These are phyloP conservation scores for Meloidogyne exigua DNA, from an alignment of 1,140 invertebrate genomes.

Conservation along the genomic window DNA sequence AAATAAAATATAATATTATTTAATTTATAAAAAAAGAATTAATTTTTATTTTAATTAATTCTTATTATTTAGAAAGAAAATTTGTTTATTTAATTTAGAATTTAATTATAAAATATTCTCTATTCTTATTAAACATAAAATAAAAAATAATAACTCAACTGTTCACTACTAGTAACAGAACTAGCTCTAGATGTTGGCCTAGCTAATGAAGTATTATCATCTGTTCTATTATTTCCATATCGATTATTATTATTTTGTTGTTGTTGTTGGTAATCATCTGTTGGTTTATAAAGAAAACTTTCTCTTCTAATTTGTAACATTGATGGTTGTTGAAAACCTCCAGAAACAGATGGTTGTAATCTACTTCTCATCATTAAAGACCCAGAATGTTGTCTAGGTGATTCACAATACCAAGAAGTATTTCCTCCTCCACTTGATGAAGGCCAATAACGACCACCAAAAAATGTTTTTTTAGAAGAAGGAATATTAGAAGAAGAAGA, in stretches of 20 bases:
- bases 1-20: too few relatives aligned
- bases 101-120: too few relatives aligned
- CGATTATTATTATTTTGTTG: neutral
- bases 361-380: conserved; percentile 5
- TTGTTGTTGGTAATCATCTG: conserved; percentile 12
- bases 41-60: too few relatives aligned
- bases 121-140: too few relatives aligned
- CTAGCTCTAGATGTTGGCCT: conserved; percentile 56
- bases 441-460: neutral
- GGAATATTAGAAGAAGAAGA: neutral
- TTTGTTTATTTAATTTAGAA: too few relatives aligned
- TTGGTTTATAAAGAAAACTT: conserved; percentile 53
- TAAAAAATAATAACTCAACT: too few relatives aligned
- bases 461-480: neutral
- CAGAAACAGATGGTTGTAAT: conserved; percentile 12
- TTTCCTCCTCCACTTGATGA: neutral
- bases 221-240: conserved; percentile 21
- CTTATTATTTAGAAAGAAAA: too few relatives aligned
- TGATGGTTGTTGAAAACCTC: neutral
- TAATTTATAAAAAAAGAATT: too few relatives aligned
- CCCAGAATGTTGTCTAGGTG: neutral
- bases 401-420: conserved; percentile 4
- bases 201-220: conserved; percentile 10
- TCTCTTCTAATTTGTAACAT: conserved; percentile 49
- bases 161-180: conserved; percentile 52